A percentile compares a stretch with the other conserved stretches of the same genome.
Evolutionary conservation across 2,113 vertebrate genomes (phyloP).

Genomic region (Pluvianellus socialis): DNA sequence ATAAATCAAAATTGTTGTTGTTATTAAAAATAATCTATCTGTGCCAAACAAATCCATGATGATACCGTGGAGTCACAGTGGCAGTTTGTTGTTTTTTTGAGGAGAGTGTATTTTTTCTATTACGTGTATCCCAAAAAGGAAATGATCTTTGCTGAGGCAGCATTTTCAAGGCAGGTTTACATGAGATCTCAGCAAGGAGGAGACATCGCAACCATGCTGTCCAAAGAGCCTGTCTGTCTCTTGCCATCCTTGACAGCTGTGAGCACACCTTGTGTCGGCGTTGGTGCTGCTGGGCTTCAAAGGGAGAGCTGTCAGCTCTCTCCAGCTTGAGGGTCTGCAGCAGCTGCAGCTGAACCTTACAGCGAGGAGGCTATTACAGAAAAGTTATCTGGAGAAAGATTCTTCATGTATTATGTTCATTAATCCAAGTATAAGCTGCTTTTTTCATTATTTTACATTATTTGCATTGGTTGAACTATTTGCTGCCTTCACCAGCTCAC

Average conservation of each 20-base stretch:
- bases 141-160: background rate
- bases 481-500: background rate
- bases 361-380: background rate
- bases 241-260: background rate
- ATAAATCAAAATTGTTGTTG: background rate
- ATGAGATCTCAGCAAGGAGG: background rate
- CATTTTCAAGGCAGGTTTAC: background rate
- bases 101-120: background rate
- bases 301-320: background rate
- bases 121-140: background rate
- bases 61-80: background rate
- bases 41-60: background rate
- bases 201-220: rapidly evolving
- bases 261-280: rapidly evolving
- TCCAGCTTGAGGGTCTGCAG: background rate
- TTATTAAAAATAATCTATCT: background rate
- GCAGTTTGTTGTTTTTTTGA: background rate
- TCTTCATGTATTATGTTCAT: background rate
- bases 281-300: background rate
- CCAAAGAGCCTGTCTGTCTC: background rate
- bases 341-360: background rate
- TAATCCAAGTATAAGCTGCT: background rate
- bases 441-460: background rate
- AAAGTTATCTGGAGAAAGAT: background rate
- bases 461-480: background rate